A percentile compares a stretch with the other conserved stretches of the same genome.
phyloP scores from a whole-genome alignment of 2,888 invertebrate genomes.

The Ochropacha duplaris region DNA sequence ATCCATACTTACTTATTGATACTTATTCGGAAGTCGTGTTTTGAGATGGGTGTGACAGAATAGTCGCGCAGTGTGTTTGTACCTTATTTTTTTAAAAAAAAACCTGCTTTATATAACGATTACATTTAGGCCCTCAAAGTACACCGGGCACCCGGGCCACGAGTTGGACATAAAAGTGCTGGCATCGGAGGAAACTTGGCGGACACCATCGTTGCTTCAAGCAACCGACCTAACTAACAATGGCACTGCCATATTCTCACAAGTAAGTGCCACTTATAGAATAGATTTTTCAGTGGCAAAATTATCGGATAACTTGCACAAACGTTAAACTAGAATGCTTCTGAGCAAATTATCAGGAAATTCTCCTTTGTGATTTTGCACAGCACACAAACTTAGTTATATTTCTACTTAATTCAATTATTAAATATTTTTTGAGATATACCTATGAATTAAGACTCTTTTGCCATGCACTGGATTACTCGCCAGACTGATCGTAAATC shows the following conservation, averaged over 20 bases:
- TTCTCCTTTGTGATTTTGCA: too few species aligned
- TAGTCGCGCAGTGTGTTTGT: not conserved
- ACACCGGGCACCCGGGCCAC: constrained; percentile 84
- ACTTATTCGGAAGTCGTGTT: too few species aligned
- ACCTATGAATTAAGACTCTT: too few species aligned
- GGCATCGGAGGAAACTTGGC: constrained; percentile 94
- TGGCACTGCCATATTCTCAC: constrained; percentile 91
- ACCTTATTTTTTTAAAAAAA: not conserved
- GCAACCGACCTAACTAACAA: constrained; percentile 85
- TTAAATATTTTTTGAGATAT: too few species aligned
- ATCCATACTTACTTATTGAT: too few species aligned
- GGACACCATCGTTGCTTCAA: constrained; percentile 90
- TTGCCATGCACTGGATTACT: too few species aligned
- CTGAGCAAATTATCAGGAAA: too few species aligned
- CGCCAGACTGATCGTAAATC: too few species aligned
- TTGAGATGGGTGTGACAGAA: not conserved
- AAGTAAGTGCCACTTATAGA: constrained; percentile 69
- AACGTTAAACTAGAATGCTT: too few species aligned
- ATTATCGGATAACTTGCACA: too few species aligned
- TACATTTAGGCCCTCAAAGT: constrained; percentile 70
- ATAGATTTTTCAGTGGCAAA: not conserved
- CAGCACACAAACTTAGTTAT: too few species aligned
- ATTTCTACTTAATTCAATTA: too few species aligned
- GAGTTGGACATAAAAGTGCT: constrained; percentile 89
- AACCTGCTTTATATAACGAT: constrained; percentile 12